Evolutionary conservation across 2,888 invertebrate genomes (phyloP), one percentile per base, ranked within the genome.

Genomic region (Sesia bembeciformis): DNA sequence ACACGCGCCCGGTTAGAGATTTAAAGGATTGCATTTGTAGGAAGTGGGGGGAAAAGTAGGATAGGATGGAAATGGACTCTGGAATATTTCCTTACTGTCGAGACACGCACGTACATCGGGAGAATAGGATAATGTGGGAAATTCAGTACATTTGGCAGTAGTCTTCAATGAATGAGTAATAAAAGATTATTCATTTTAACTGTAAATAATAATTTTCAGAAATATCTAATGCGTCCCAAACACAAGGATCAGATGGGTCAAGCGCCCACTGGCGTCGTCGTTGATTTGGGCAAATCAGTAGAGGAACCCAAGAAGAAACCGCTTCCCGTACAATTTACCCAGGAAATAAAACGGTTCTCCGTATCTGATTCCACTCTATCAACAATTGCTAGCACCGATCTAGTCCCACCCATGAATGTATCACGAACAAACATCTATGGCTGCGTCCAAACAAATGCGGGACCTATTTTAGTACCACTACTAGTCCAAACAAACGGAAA

Each of bases 261-360:
- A 5, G 42, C 59, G 0, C 78, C 80, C 0, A 40, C 49, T 0
- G 85, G 85, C 0, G 64, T 85, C 0, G 70, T 73, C 3, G 55
- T 87, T 3, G 53, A 68, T 4, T 3, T 72, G 0, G 73, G 69
- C 0, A 40, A 65, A 4, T 43, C 58, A 0, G 51, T 66, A 0
- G 40, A 55, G 3, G 57, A 61, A 0, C 62, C 66, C 0, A 51
- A 52, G 43, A 83, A 81, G 60, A 54, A 56, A 0, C 75, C 83
- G 0, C 59, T 85, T 1, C 84, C 82, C 1, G 74, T 76, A 49
- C 65, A 72, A 51, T 84, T 83, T 53, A 76, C 68, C 1, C 70
- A 78, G 57, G 51, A 60, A 5, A 70, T 76, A 49, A 6, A 4
- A 49, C 23, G 2, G 23, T 23, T 23, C 23, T 23, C 23, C 2